Percentiles rank a stretch among this genome's conserved stretches.
Evolutionary conservation across 2,797 vertebrate species (phyloP).

Genomic region (Picus viridis): DNA sequence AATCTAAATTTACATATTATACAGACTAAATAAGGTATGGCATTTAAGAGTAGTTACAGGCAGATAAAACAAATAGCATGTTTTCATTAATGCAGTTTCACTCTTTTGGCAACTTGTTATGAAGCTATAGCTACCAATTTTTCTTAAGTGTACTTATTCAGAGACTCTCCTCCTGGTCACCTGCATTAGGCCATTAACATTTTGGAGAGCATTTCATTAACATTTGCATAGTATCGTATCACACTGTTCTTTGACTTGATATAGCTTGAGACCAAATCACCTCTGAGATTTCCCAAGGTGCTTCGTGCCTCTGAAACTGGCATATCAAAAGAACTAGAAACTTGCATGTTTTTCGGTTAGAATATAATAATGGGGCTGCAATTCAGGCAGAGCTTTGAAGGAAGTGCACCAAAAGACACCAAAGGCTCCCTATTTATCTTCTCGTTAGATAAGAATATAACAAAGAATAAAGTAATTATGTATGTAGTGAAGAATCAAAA

Average conservation of each 20-base stretch:
- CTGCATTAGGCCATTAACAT: slow-evolving; percentile 50
- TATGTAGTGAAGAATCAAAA: slow-evolving; percentile 3
- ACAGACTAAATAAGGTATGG: not conserved
- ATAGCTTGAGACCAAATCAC: slow-evolving; percentile 23
- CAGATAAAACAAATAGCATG: not conserved
- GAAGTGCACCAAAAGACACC: not conserved
- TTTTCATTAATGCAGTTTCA: not conserved
- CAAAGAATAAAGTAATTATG: slow-evolving; percentile 7
- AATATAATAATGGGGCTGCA: not conserved
- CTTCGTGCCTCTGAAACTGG: slow-evolving; percentile 41
- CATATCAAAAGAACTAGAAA: slow-evolving; percentile 27
- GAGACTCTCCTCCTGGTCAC: slow-evolving; percentile 39
- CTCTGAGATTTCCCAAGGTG: slow-evolving; percentile 50
- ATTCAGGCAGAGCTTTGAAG: slow-evolving; percentile 30
- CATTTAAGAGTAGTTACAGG: not conserved
- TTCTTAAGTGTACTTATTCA: not conserved
- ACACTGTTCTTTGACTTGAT: slow-evolving; percentile 45
- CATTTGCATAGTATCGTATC: slow-evolving; percentile 51
- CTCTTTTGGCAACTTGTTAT: not conserved
- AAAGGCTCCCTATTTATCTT: slow-evolving; percentile 33
- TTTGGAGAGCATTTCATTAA: slow-evolving; percentile 58
- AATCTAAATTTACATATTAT: not conserved
- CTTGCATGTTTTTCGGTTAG: slow-evolving; percentile 13
- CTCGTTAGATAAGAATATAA: not conserved
- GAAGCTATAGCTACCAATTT: not conserved